Evolutionary conservation across 2,113 vertebrate genomes (phyloP), one percentile per base, ranked within the genome.

Genomic region (Zosterops hypoxanthus): DNA sequence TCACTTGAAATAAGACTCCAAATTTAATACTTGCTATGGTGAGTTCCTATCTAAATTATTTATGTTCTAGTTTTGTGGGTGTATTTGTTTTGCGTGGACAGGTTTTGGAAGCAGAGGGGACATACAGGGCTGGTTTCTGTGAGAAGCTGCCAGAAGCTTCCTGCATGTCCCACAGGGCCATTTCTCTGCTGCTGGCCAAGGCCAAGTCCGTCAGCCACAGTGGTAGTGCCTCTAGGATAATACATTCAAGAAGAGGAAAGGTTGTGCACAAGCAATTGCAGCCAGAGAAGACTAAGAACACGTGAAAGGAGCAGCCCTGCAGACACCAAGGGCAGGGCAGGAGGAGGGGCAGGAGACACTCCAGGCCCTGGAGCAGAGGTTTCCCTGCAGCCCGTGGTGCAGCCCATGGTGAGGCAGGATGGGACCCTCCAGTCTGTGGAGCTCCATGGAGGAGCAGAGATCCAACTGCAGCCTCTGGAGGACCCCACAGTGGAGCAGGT

Each of bases 101-200:
- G 12, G 5, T 33, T 59, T 59, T 39, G 26, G 21, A 46, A 41
- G 28, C 0, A 0, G 36, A 66, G 12, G 8, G 52, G 28, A 8
- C 4, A 7, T 81, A 20, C 12, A 44, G 36, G 14, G 5, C 19
- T 81, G 26, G 8, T 39, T 39, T 60, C 28, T 52, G 9, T 39
- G 77, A 46, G 19, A 68, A 46, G 46, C 36, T 66, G 19, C 59
- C 52, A 39, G 77, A 44, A 65, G 46, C 20, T 88, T 39, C 60
- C 28, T 0, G 0, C 29, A 10, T 53, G 46, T 66, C 61, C 53
- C 53, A 52, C 29, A 53, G 28, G 53, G 24, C 28, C 13, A n/a
- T 68, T 52, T 21, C 28, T 28, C 46, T 5, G 4, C 53, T 52
- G 6, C 46, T 66, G 68, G 52, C 19, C 17, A 31, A 49, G n/a